phyloP scores from a whole-genome alignment of 2,797 vertebrate species.

The Mormyrus hasselquistii region DNA sequence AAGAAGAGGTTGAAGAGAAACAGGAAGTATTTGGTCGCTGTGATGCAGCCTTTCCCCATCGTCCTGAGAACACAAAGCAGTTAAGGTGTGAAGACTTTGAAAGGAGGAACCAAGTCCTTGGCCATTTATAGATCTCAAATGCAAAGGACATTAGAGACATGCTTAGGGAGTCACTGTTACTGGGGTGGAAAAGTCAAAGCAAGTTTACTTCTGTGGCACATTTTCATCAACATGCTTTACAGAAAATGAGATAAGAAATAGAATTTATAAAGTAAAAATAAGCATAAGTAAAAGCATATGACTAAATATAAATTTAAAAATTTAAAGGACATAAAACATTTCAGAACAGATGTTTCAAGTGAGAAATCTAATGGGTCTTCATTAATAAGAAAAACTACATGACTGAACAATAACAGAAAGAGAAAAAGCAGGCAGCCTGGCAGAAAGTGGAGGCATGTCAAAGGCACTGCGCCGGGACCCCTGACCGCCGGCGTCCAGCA shows the following conservation, averaged over 20 bases:
- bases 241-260: neutral
- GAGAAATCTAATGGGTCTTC: neutral
- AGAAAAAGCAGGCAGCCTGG: neutral
- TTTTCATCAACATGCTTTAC: neutral
- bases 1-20: slow-evolving; percentile 56
- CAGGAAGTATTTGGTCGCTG: slow-evolving; percentile 53
- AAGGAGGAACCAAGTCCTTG: neutral
- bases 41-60: slow-evolving; percentile 53
- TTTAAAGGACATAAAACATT: neutral
- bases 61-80: slow-evolving; percentile 24
- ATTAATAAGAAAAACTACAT: neutral
- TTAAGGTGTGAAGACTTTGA: neutral
- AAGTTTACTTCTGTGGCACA: neutral
- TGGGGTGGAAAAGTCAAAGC: neutral
- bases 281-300: neutral
- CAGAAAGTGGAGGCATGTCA: neutral
- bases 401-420: neutral
- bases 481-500: neutral
- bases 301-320: neutral
- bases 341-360: neutral
- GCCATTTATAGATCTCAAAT: neutral
- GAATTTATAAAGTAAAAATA: neutral
- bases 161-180: neutral
- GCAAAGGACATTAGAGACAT: neutral
- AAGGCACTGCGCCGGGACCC: neutral